These are phyloP conservation scores for Helogale parvula DNA, from an alignment of 2,113 vertebrate species.

Conservation along the genomic window DNA sequence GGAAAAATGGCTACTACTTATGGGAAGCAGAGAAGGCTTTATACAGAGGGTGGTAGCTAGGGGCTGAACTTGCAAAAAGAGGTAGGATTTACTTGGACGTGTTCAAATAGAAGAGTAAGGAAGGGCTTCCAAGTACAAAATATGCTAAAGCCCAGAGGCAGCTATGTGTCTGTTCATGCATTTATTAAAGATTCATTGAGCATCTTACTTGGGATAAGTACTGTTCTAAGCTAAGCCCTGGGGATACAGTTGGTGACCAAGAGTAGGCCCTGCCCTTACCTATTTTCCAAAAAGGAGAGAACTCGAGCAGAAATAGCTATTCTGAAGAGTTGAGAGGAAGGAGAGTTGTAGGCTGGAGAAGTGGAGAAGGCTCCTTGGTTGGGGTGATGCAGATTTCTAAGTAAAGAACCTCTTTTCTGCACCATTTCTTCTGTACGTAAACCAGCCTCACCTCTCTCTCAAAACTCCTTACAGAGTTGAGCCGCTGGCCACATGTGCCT, in stretches of 20 bases:
- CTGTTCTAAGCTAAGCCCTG: background rate
- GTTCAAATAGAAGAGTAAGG: constrained; percentile 1
- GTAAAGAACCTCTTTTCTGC: background rate
- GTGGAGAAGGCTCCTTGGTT: background rate
- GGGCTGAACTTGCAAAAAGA: background rate
- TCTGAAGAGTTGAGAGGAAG: background rate
- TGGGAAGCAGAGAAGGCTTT: background rate
- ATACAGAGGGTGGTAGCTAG: background rate
- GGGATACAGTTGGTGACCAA: background rate
- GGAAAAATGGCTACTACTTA: constrained; percentile 22
- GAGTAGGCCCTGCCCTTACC: background rate
- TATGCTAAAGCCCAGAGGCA: background rate
- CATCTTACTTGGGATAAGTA: background rate
- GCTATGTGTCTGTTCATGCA: background rate
- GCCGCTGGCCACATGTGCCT: background rate
- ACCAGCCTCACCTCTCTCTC: background rate
- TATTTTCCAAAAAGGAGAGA: background rate
- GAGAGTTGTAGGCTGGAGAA: background rate
- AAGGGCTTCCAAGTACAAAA: constrained; percentile 29
- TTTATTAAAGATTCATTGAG: background rate
- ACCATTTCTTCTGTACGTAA: background rate
- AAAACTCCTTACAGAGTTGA: background rate
- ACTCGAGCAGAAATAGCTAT: background rate
- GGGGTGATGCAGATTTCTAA: background rate
- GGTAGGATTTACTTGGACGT: background rate